Base-by-base conservation (phyloP, 2,113 vertebrate species). In the Stomatorhinus ivindoensis region DNA sequence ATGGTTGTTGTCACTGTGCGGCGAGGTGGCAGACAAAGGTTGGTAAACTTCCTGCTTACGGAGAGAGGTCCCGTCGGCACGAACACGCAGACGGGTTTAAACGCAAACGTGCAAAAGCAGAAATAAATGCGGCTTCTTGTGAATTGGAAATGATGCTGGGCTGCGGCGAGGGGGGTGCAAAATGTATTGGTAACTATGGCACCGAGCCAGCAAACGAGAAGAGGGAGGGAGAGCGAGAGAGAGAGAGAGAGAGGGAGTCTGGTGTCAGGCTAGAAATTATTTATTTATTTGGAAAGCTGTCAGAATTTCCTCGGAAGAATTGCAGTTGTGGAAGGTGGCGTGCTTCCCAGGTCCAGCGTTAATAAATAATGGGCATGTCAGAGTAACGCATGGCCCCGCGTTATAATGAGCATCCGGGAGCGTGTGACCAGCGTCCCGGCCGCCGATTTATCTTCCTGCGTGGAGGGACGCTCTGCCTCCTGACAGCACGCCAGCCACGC, bases 361-460 rank as follows among this genome's bases (percentile, higher is more conserved):
- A 94, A 94, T 95, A 94, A 95, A 95, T 95, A 94, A 95, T 93
- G 92, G 91, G 61, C 90, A 93, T 93, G 92, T 93, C 94, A 94
- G 92, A 90, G 93, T 94, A 94, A 94, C 89, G 91, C 94, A 94
- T 94, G 93, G 94, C 91, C 89, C 87, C 89, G 93, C 91, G 92
- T 93, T 92, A 92, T 95, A 94, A 95, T 93, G 94, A 95, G 93
- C 91, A 90, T 94, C 92, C 90, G 89, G 90, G 93, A 93, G 92
- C 93, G 92, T 92, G 93, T 93, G 89, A 92, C 91, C 91, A 88
- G 88, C 39, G 89, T 93, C 92, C 92, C 91, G 90, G 90, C 91
- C 93, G 92, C 88, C 91, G 88, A 61, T 92, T 92, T 91, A 90
- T 93, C 91, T 89, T 92, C 86, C 58, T 89, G 87, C n/a, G 39